These are phyloP conservation scores for Pentamera pediparva DNA, from an alignment of 53 echinoderm and acorn worm genomes.

Conservation along the genomic window DNA sequence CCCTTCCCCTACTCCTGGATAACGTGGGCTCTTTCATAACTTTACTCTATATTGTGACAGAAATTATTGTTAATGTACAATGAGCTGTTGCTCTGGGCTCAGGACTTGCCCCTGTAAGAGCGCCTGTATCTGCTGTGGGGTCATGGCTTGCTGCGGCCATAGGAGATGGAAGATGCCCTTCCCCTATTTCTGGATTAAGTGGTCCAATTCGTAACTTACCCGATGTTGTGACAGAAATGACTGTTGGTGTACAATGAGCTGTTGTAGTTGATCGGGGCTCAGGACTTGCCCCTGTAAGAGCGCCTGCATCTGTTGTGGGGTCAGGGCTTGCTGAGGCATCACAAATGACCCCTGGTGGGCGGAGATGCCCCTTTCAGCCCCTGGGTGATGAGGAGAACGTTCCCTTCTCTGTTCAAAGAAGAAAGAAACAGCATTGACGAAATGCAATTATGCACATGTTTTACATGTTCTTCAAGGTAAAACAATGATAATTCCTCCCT, in stretches of 20 bases:
- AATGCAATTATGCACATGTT: too few species aligned
- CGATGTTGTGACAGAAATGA: slow-evolving; percentile 87
- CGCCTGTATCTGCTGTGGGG: slow-evolving; percentile 91
- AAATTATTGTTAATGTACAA: slow-evolving; percentile 85
- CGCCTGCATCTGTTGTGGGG: slow-evolving; percentile 92
- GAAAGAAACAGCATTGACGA: neutral
- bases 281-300: slow-evolving; percentile 86
- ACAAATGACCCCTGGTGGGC: slow-evolving; percentile 4
- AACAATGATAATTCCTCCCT: too few species aligned
- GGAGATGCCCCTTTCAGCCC: neutral
- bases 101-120: slow-evolving; percentile 86
- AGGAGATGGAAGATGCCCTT: too few species aligned
- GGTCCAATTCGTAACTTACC: slow-evolving; percentile 44
- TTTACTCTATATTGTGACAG: slow-evolving; percentile 87
- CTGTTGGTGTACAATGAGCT: slow-evolving; percentile 84
- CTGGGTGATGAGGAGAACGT: slow-evolving; percentile 11
- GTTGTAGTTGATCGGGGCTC: slow-evolving; percentile 86
- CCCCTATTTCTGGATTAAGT: too few species aligned
- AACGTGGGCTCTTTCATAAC: neutral
- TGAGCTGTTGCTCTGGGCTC: slow-evolving; percentile 81
- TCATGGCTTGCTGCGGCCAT: slow-evolving; percentile 62
- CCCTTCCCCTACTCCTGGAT: too few species aligned
- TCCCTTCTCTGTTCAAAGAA: slow-evolving; percentile 9
- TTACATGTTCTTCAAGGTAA: too few species aligned
- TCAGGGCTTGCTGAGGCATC: slow-evolving; percentile 58